Percentiles rank a stretch among this genome's conserved stretches.
phyloP scores from a whole-genome alignment of 1,140 invertebrate species.

The Psilanteris sp. region DNA sequence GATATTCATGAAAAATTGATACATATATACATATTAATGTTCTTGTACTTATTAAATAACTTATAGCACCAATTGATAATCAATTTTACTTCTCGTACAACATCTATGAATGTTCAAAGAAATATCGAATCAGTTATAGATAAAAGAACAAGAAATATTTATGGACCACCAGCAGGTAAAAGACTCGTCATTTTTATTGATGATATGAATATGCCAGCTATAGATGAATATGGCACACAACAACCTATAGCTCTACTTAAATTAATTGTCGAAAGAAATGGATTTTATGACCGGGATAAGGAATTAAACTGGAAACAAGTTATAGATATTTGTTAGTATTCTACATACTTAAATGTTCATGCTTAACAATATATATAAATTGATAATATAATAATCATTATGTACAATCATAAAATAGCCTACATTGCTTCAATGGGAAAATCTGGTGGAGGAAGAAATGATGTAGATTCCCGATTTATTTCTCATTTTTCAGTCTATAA shows the following conservation, averaged over 20 bases:
- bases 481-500: slow-evolving; percentile 94
- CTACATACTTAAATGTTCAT: no score
- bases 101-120: slow-evolving; percentile 91
- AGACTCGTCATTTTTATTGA: slow-evolving; percentile 93
- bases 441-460: slow-evolving; percentile 91
- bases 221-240: slow-evolving; percentile 93
- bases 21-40: no score
- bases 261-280: slow-evolving; percentile 90
- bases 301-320: slow-evolving; percentile 93
- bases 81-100: slow-evolving; percentile 94
- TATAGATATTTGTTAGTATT: slow-evolving; percentile 84
- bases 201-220: slow-evolving; percentile 96
- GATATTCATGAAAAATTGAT: no score
- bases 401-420: no score
- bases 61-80: slow-evolving; percentile 86
- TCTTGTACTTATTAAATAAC: no score
- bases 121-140: slow-evolving; percentile 92
- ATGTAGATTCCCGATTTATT: slow-evolving; percentile 93
- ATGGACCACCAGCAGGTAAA: slow-evolving; percentile 92
- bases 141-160: slow-evolving; percentile 94
- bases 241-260: slow-evolving; percentile 94
- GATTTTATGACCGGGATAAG: slow-evolving; percentile 92
- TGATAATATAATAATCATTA: no score
- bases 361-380: no score
- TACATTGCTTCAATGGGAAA: slow-evolving; percentile 90